Percentiles rank a stretch among this genome's conserved stretches.
phyloP scores from a whole-genome alignment of 2,888 invertebrate species.

The Sclerodermus sp. region DNA sequence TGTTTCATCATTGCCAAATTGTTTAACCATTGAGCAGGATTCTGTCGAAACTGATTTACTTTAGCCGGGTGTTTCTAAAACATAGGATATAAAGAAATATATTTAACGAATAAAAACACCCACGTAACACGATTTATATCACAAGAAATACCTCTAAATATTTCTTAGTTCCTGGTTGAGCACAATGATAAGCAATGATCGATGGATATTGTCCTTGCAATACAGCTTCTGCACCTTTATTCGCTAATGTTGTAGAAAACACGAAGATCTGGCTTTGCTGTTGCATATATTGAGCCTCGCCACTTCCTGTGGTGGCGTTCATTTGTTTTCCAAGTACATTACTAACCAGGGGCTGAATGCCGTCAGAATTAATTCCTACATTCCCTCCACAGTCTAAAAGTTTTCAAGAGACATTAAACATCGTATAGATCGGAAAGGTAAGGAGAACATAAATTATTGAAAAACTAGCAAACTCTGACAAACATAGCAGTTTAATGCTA shows the following conservation, averaged over 20 bases:
- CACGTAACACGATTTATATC: background rate
- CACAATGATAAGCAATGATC: slow-evolving; percentile 93
- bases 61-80: slow-evolving; percentile 88
- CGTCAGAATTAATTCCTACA: slow-evolving; percentile 61
- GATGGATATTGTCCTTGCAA: slow-evolving; percentile 86
- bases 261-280: slow-evolving; percentile 98
- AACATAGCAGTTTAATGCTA: too few species aligned
- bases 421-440: too few species aligned
- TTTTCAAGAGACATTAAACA: too few species aligned
- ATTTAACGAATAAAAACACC: background rate
- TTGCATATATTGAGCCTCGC: slow-evolving; percentile 88
- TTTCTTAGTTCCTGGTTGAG: slow-evolving; percentile 92
- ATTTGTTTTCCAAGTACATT: slow-evolving; percentile 78
- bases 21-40: slow-evolving; percentile 79
- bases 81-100: slow-evolving; percentile 9
- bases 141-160: slow-evolving; percentile 76
- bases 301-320: slow-evolving; percentile 70
- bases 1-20: slow-evolving; percentile 77
- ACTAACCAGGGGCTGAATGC: slow-evolving; percentile 73
- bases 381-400: slow-evolving; percentile 41
- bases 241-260: slow-evolving; percentile 91
- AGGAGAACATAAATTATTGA: too few species aligned
- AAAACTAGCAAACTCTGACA: too few species aligned
- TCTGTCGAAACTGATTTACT: slow-evolving; percentile 83
- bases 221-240: slow-evolving; percentile 92